Evolutionary conservation across 2,888 invertebrate genomes (phyloP), one percentile per base, ranked within the genome.

Genomic region (Fragum sueziense): DNA sequence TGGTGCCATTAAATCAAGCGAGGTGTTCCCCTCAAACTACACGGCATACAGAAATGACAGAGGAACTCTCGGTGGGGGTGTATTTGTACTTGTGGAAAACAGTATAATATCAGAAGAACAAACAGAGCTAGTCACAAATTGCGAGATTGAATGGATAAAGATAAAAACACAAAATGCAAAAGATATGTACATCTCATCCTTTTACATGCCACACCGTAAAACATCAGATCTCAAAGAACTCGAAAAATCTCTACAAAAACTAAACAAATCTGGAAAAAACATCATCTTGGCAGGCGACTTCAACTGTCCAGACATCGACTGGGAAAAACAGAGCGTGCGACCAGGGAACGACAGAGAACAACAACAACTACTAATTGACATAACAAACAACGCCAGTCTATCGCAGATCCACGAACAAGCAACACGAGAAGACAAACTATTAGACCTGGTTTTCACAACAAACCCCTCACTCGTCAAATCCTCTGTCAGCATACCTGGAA

Each of bases 111-210:
- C 81, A 20, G 41, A 41, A 20, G 80, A 85, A 75, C 54, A 80
- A 54, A 62, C 76, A 27, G 74, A 79, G 41, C 68, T 71, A 20
- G 67, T 82, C 3, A 82, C 76, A 25, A 41, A 78, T 22, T 77
- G 82, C 51, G 82, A 85, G 74, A 47, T 82, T 6, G 67, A 71
- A 62, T 82, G 76, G 80, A 71, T 59, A 9, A 71, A 85, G 57
- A 22, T 82, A 0, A 80, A 84, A 65, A 27, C 79, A 0, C 47
- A 76, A 51, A 52, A 61, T n/a, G 37, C 20, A n/a, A 80, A 80
- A 72, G 69, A 80, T 33, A 59, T 78, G 11, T 47, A 71, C 9
- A 54, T 77, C 11, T 57, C 74, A 33, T 73, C 76, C 0, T 80
- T 61, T 29, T 78, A 81, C 69, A 81, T 78, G 81, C 69, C 81